Base-by-base conservation (phyloP, 2,888 invertebrate species). In the Pristionchus exspectatus region DNA sequence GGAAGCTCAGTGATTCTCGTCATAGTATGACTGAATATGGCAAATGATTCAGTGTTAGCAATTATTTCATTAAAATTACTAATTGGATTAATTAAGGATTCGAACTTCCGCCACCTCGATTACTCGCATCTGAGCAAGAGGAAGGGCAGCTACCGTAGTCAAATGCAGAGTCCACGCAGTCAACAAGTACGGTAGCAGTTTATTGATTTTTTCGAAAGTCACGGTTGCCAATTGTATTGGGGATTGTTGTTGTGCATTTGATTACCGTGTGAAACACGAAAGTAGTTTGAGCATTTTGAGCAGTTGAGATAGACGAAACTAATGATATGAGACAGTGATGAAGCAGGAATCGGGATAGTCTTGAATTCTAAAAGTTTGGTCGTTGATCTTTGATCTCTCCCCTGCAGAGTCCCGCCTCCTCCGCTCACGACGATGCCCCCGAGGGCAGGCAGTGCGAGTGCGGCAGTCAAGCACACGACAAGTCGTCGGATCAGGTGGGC, bases 401-500 rank as follows among this genome's bases (percentile, higher is more conserved):
- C 44, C 7, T 59, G 14, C 50, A 81, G 81, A 81, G 81, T 24
- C 50, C 81, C 14, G 81, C 50, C 12, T 21, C 56, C 84, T 59
- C 59, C 16, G 27, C 30, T 24, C 83, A 54, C 12, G 54, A 59
- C n/a, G 27, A 50, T 9, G 9, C 5, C 12, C 50, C 81, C 38
- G 59, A 59, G 30, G 59, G 7, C n/a, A 59, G n/a, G 21, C 27
- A 85, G 56, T 85, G 84, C 84, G 84, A 59, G 12, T 85, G 66
- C 18, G 87, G 54, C 14, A 87, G 87, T 50, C 87, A 66, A 27
- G 87, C 38, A 1, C 87, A 87, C 27, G 50, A 87, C 33, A 59
- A 59, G 63, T 87, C 87, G 5, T 87, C 87, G 12, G 87, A 87
- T 87, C n/a, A 87, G 87, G 87, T 87, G 54, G 18, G 83, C 18